Evolutionary conservation across 2,888 invertebrate genomes (phyloP).

Genomic region (Andrena flavipes): DNA sequence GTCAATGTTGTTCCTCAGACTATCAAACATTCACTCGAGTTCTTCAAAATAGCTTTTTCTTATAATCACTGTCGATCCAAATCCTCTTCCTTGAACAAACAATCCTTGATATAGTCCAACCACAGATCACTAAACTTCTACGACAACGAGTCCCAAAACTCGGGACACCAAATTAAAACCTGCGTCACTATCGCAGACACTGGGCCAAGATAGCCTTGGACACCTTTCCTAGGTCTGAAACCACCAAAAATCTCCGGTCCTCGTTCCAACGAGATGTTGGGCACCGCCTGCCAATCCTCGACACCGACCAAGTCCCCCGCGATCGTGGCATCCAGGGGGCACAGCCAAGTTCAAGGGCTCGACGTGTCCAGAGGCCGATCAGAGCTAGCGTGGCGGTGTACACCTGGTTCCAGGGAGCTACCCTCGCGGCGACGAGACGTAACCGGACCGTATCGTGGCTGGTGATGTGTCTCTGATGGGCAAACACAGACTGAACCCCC

Average conservation of each 20-base stretch:
- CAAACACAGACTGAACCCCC: constrained; percentile 84
- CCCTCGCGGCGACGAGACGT: constrained; percentile 67
- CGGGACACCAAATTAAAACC: background rate
- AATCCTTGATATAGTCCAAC: background rate
- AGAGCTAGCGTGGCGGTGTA: background rate
- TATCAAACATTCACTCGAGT: background rate
- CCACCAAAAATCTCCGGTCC: constrained; percentile 6
- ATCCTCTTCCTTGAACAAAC: background rate
- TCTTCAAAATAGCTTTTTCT: background rate
- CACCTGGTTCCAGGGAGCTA: constrained; percentile 58
- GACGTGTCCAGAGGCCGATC: constrained; percentile 14
- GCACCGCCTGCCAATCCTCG: background rate
- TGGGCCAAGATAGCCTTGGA: background rate
- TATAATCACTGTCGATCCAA: background rate
- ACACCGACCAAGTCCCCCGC: background rate
- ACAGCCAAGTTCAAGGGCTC: constrained; percentile 34
- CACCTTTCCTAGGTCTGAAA: background rate
- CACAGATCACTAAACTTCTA: background rate
- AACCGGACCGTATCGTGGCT: constrained; percentile 68
- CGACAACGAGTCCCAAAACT: background rate
- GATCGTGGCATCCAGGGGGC: background rate
- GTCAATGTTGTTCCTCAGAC: background rate
- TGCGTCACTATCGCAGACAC: constrained; percentile 2
- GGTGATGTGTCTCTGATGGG: constrained; percentile 82
- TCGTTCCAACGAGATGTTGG: background rate